phyloP scores from a whole-genome alignment of 2,888 invertebrate genomes.

The Drosophila fulvimacula region DNA sequence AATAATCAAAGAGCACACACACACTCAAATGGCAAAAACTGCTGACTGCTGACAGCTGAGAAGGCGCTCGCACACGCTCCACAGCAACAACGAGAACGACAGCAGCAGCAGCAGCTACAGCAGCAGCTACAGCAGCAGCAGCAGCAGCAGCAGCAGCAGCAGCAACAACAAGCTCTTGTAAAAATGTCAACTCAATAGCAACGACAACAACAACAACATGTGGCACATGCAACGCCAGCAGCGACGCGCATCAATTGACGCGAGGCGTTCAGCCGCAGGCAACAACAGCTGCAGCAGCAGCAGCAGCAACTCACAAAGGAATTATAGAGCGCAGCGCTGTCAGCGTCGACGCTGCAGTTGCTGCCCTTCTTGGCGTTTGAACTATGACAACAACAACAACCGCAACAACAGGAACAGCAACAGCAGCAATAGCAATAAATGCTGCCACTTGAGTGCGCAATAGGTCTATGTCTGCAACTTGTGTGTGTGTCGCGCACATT shows the following conservation, averaged over 20 bases:
- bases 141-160: conserved; percentile 25
- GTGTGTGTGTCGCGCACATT: conserved; percentile 53
- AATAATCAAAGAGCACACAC: conserved; percentile 55
- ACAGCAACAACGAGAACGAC: conserved; percentile 33
- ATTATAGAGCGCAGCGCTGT: conserved; percentile 45
- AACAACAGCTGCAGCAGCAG: conserved; percentile 39
- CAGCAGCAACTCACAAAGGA: conserved; percentile 24
- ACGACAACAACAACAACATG: conserved; percentile 25
- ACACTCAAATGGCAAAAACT: conserved; percentile 28
- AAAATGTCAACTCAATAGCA: conserved; percentile 48
- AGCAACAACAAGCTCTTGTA: conserved; percentile 29
- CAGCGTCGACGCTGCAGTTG: conserved; percentile 34
- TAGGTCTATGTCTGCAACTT: conserved; percentile 27
- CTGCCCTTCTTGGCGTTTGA: conserved; percentile 57
- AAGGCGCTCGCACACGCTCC: conserved; percentile 55
- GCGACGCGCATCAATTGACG: conserved; percentile 49
- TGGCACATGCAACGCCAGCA: conserved; percentile 34
- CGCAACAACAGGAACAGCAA: conserved; percentile 22
- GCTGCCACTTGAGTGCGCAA: conserved; percentile 72
- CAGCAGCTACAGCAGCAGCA: conserved; percentile 36
- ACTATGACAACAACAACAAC: conserved; percentile 46
- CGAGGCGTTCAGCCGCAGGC: conserved; percentile 46
- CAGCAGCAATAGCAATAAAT: conserved; percentile 48
- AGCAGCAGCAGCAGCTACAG: conserved; percentile 38
- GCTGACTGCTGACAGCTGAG: conserved; percentile 53